These are phyloP conservation scores for Dallia pectoralis DNA, from an alignment of 2,797 vertebrate species.

Conservation along the genomic window DNA sequence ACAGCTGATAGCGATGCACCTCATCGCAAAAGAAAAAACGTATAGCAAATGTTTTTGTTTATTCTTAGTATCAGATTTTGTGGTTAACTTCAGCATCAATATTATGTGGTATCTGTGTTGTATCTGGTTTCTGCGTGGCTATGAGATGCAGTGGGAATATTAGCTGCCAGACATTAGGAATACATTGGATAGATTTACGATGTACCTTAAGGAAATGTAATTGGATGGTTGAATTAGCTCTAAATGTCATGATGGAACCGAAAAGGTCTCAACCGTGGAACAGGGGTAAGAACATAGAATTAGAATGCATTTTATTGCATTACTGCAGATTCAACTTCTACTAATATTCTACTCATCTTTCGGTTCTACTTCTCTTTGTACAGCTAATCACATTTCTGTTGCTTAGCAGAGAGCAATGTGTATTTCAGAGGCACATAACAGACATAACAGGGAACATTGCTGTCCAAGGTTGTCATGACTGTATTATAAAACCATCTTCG, in stretches of 20 bases:
- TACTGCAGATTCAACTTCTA: too few relatives aligned
- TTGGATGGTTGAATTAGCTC: conserved; percentile 6
- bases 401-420: too few relatives aligned
- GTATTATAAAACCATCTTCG: too few relatives aligned
- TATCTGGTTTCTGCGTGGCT: background rate
- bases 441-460: background rate
- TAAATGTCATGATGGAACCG: conserved; percentile 21
- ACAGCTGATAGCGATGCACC: too few relatives aligned
- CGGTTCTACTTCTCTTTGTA: too few relatives aligned
- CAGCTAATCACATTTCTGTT: too few relatives aligned
- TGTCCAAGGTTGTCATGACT: background rate
- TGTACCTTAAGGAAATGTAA: conserved; percentile 13
- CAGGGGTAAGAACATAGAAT: too few relatives aligned
- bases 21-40: conserved; percentile 32
- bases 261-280: background rate
- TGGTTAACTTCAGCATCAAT: background rate
- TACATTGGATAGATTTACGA: conserved; percentile 2
- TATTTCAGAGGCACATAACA: background rate
- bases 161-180: background rate
- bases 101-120: background rate
- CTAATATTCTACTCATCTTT: too few relatives aligned
- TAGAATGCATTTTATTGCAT: too few relatives aligned
- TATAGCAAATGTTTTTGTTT: background rate
- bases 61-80: conserved; percentile 20
- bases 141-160: background rate